Evolutionary conservation across 2,888 invertebrate genomes (phyloP).

Genomic region (Chrysolina haemoptera): DNA sequence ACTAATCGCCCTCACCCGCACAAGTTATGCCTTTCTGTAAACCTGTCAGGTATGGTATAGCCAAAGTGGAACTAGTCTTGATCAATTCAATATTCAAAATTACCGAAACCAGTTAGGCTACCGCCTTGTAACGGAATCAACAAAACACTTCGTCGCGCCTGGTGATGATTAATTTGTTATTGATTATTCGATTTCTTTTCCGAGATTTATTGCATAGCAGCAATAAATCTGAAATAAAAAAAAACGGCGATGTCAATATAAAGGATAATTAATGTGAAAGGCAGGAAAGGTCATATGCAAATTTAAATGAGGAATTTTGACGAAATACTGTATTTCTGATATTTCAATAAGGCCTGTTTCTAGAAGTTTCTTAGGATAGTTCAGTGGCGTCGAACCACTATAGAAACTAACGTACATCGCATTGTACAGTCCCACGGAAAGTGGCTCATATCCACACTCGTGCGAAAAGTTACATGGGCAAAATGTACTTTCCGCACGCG

Average conservation of each 20-base stretch:
- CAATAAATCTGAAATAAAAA: slow-evolving; percentile 34
- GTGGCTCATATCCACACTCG: too few species aligned
- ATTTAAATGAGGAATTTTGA: slow-evolving; percentile 34
- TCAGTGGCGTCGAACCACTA: neutral
- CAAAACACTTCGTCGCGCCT: slow-evolving; percentile 31
- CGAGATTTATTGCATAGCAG: slow-evolving; percentile 33
- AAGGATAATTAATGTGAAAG: slow-evolving; percentile 38
- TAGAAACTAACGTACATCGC: too few species aligned
- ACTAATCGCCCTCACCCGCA: too few species aligned
- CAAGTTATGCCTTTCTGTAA: too few species aligned
- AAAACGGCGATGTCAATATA: slow-evolving; percentile 39
- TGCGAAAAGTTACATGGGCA: too few species aligned
- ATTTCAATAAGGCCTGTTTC: slow-evolving; percentile 1
- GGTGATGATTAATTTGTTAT: slow-evolving; percentile 38
- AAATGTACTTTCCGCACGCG: too few species aligned
- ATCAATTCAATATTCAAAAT: neutral
- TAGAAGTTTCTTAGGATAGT: neutral
- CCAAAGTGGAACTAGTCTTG: neutral
- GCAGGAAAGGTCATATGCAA: slow-evolving; percentile 36
- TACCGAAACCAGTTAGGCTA: neutral
- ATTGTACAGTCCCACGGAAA: too few species aligned
- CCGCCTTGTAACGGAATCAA: slow-evolving; percentile 2
- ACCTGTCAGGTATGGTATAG: too few species aligned
- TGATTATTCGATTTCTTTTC: slow-evolving; percentile 41
- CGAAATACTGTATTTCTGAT: slow-evolving; percentile 26